Base-by-base conservation (phyloP, 2,888 invertebrate species). In the Nebria brevicollis region DNA sequence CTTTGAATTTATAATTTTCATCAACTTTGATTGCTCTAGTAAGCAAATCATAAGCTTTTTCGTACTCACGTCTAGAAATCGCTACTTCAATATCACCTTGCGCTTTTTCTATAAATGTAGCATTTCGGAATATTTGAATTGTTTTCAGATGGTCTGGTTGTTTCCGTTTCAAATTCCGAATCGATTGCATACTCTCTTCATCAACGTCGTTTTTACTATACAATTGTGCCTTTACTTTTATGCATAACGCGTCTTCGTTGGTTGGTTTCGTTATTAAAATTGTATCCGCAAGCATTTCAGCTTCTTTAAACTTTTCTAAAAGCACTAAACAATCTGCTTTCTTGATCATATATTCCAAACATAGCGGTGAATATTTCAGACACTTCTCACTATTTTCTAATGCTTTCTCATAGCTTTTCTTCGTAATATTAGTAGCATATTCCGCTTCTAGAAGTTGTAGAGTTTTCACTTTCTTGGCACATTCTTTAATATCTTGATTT, bases 131-230 rank as follows among this genome's bases (percentile, higher is more conserved):
- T 85, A 93, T 93, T 84, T 93, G 93, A 89, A 94, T 92, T 68
- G 96, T 95, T 89, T 95, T 96, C 82, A 90, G 91, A 88, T 97
- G 96, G 88, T 97, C 97, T 1, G 97, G 97, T 70, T 95, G 95
- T 73, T 96, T 91, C 84, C 94, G 92, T 26, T 97, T 89, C 1
- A 96, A 96, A 82, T 96, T 91, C 20, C 91, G 91, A 86, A 95
- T 96, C 88, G 96, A 97, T 77, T 96, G 91, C 88, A 96, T 96
- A 34, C 34, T 34, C 34, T 34, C 34, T 34, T 5, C 34, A 34
- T 34, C 34, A 34, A 34, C 1, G 87, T 96, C 89, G 20, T 96
- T 96, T 78, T 96, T 92, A 34, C 34, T 34, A 34, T 34, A 34
- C 34, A 34, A 34, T 34, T 34, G 34, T 34, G 34, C 34, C 34